Evolutionary conservation across 2,113 vertebrate genomes (phyloP).

Genomic region (Brienomyrus brachyistius): DNA sequence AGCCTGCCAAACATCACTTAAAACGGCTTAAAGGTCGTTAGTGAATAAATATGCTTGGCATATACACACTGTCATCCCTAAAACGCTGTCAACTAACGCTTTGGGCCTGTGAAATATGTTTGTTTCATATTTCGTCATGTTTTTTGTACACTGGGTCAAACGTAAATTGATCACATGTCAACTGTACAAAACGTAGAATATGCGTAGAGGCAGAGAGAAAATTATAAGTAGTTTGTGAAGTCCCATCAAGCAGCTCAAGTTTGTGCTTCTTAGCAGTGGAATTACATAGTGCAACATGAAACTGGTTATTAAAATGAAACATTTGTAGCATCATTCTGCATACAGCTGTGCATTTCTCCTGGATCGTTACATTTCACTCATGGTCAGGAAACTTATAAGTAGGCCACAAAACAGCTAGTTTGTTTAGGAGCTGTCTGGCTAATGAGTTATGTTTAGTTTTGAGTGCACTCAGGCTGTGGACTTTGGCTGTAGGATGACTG

Average conservation of each 20-base stretch:
- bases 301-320: not conserved
- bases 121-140: not conserved
- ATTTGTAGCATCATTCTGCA: not conserved
- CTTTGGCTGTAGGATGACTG: not conserved
- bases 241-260: not conserved
- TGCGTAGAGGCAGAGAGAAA: not conserved
- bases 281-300: not conserved
- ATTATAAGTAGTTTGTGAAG: not conserved
- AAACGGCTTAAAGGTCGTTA: not conserved
- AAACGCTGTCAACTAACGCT: not conserved
- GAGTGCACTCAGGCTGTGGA: not conserved
- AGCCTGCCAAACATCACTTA: not conserved
- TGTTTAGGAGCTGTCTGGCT: not conserved
- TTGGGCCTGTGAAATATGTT: not conserved
- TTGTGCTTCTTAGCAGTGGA: not conserved
- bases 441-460: slow-evolving; percentile 9
- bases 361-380: not conserved
- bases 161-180: not conserved
- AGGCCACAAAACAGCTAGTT: not conserved
- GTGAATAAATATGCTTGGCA: not conserved
- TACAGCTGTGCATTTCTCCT: not conserved
- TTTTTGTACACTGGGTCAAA: not conserved
- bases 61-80: not conserved
- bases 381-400: not conserved
- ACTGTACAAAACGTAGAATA: not conserved